These are phyloP conservation scores for Polyploca ridens DNA, from an alignment of 2,888 invertebrate genomes.

Conservation along the genomic window DNA sequence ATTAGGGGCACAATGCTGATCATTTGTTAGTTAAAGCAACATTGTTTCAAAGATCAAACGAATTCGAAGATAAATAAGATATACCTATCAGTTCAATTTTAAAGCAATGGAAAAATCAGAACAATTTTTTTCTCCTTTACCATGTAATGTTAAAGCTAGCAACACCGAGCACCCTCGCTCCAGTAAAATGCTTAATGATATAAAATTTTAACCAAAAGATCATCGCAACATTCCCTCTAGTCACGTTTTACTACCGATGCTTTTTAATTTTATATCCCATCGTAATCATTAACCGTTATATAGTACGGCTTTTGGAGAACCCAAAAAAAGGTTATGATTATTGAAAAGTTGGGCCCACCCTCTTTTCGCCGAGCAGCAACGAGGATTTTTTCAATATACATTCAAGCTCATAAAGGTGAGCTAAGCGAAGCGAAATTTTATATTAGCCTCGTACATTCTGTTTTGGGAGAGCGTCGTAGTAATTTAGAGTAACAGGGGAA, in stretches of 20 bases:
- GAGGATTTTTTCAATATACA: conserved; percentile 21
- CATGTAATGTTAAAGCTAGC: neutral
- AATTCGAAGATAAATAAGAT: neutral
- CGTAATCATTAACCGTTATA: conserved; percentile 44
- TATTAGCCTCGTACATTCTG: conserved; percentile 47
- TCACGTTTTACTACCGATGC: conserved; percentile 43
- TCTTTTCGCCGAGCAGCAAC: conserved; percentile 1
- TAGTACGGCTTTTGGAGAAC: conserved; percentile 15
- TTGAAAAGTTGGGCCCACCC: conserved; percentile 22
- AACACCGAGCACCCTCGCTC: neutral
- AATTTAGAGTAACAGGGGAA: conserved; percentile 53
- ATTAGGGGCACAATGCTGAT: conserved; percentile 7
- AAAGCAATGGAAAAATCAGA: neutral
- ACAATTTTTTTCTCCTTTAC: neutral
- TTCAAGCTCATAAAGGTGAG: conserved; percentile 35
- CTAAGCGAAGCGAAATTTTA: conserved; percentile 48
- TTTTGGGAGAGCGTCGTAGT: conserved; percentile 46
- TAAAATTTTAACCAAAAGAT: conserved; percentile 41
- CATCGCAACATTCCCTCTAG: conserved; percentile 25
- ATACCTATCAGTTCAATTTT: neutral
- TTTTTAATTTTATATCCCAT: conserved; percentile 54
- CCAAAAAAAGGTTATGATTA: conserved; percentile 24
- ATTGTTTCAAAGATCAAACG: conserved; percentile 8
- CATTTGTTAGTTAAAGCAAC: conserved; percentile 9
- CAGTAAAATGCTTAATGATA: conserved; percentile 16